phyloP scores from a whole-genome alignment of 2,797 vertebrate genomes.

The Glyptemys insculpta region DNA sequence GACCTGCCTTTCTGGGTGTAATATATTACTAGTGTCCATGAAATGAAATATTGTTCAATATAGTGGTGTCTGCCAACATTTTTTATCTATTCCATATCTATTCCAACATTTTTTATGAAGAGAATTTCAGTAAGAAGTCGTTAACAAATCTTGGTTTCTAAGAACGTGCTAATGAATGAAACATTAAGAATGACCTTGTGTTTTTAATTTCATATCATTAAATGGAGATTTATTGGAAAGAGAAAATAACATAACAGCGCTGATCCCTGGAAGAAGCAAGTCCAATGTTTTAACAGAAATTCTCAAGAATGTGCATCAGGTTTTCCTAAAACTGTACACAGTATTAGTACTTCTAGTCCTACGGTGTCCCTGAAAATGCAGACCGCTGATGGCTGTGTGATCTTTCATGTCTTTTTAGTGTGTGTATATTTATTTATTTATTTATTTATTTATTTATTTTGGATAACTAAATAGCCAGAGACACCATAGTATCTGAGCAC shows the following conservation, averaged over 20 bases:
- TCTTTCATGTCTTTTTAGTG: background rate
- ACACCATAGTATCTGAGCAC: background rate
- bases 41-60: background rate
- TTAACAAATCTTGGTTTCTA: background rate
- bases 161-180: background rate
- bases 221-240: background rate
- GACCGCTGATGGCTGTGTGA: background rate
- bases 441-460: too few relatives aligned
- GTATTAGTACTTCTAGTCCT: background rate
- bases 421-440: too few relatives aligned
- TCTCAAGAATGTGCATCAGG: background rate
- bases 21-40: background rate
- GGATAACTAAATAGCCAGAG: background rate
- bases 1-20: background rate
- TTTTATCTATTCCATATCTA: background rate
- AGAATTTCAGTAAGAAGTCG: background rate
- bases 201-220: background rate
- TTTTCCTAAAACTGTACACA: background rate
- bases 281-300: background rate
- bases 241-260: background rate
- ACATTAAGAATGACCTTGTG: background rate
- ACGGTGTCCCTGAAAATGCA: background rate
- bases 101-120: background rate
- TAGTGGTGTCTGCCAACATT: background rate
- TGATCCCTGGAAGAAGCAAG: background rate